Conservation (phyloP, 2,888 invertebrate genomes). For the Calliphora vomitoria region DNA sequence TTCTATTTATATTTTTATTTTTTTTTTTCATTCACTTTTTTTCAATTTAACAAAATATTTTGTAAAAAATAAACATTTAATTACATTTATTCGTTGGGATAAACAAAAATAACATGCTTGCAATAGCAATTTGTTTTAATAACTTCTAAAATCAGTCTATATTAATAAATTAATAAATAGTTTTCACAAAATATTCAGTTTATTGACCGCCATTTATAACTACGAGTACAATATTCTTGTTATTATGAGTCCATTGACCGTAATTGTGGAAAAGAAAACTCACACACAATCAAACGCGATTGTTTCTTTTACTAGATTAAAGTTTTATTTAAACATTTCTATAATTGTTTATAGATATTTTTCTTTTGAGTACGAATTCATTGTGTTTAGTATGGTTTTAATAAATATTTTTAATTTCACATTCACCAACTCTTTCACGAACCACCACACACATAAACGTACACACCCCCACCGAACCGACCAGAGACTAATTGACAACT, state of each 20-base stretch:
- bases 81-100: background rate
- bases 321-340: constrained; percentile 22
- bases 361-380: background rate
- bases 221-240: background rate
- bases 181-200: background rate
- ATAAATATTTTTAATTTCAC: background rate
- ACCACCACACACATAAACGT: constrained; percentile 38
- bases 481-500: constrained; percentile 82
- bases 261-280: constrained; percentile 3
- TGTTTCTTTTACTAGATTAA: background rate
- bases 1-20: constrained; percentile 67
- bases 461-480: constrained; percentile 81
- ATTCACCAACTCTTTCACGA: constrained; percentile 34
- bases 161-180: background rate
- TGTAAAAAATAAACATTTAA: constrained; percentile 9
- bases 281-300: constrained; percentile 21
- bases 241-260: constrained; percentile 64
- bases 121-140: background rate
- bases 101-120: background rate
- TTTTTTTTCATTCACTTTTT: constrained; percentile 31
- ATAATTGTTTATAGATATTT: background rate
- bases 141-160: background rate
- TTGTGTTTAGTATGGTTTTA: background rate
- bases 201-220: constrained; percentile 56
- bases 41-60: constrained; percentile 17